phyloP scores from a whole-genome alignment of 2,113 vertebrate genomes.

The Polypterus bichir region DNA sequence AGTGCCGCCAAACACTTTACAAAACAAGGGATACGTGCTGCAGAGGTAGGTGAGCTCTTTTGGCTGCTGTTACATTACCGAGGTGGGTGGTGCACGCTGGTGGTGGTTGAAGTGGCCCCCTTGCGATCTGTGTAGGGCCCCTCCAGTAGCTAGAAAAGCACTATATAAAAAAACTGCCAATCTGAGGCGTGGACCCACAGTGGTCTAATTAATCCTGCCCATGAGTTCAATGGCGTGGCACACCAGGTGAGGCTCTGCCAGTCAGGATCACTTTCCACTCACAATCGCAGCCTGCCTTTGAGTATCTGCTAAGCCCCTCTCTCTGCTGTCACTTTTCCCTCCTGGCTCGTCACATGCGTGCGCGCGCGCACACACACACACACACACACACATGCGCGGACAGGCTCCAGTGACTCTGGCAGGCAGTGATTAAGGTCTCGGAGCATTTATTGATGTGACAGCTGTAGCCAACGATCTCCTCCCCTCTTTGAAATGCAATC shows the following conservation, averaged over 20 bases:
- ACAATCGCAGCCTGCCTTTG: slow-evolving; percentile 8
- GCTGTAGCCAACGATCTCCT: not conserved
- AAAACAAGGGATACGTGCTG: too few relatives aligned
- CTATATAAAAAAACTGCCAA: too few relatives aligned
- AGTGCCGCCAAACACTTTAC: too few relatives aligned
- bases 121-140: too few relatives aligned
- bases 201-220: too few relatives aligned
- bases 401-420: not conserved
- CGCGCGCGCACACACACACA: not conserved
- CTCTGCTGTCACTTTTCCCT: slow-evolving; percentile 1
- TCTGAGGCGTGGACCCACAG: too few relatives aligned
- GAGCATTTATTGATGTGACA: not conserved
- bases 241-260: slow-evolving; percentile 17
- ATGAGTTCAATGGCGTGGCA: slow-evolving; percentile 1
- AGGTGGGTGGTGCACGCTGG: too few relatives aligned
- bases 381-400: not conserved
- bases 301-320: slow-evolving; percentile 21
- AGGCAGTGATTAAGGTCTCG: not conserved
- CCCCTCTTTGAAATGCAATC: not conserved
- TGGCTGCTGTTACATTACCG: too few relatives aligned
- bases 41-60: too few relatives aligned
- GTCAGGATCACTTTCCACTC: slow-evolving; percentile 19
- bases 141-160: too few relatives aligned
- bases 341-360: not conserved
- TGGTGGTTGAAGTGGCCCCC: too few relatives aligned